phyloP scores from a whole-genome alignment of 2,888 invertebrate genomes.

The Galeopsomyia nigrocyanea region DNA sequence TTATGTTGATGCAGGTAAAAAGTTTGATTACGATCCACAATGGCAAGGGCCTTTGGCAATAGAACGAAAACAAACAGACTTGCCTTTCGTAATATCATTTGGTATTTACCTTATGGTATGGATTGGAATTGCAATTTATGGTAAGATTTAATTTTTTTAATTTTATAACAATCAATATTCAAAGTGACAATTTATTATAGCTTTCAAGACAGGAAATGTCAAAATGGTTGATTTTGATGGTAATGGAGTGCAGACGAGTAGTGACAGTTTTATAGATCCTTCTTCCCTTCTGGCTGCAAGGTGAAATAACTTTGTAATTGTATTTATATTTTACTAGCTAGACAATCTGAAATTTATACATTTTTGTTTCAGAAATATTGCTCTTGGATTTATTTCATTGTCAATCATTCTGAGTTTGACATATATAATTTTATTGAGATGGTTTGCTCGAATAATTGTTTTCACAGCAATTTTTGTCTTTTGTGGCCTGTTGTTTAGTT shows the following conservation, averaged over 20 bases:
- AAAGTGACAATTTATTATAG: too few species aligned
- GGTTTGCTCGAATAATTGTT: conserved; percentile 88
- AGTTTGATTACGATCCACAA: conserved; percentile 25
- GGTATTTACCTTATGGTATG: conserved; percentile 6
- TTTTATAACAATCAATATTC: too few species aligned
- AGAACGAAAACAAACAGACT: conserved; percentile 8
- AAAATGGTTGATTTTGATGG: too few species aligned
- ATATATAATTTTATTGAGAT: conserved; percentile 90
- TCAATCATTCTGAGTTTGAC: conserved; percentile 69
- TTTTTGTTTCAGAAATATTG: conserved; percentile 7
- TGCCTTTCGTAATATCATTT: not conserved
- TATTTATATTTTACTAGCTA: not conserved
- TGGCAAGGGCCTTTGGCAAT: conserved; percentile 28
- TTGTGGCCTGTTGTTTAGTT: conserved; percentile 76
- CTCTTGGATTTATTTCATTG: conserved; percentile 3
- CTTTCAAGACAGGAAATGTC: too few species aligned
- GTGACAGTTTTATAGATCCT: too few species aligned
- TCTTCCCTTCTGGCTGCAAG: not conserved
- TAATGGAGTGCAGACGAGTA: too few species aligned
- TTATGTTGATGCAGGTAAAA: not conserved
- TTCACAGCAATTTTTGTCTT: conserved; percentile 88
- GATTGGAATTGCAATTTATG: conserved; percentile 19
- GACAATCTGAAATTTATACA: not conserved
- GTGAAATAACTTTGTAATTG: not conserved
- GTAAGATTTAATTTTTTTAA: not conserved